phyloP scores from a whole-genome alignment of 2,888 invertebrate genomes.

The Lycophotia porphyrea region DNA sequence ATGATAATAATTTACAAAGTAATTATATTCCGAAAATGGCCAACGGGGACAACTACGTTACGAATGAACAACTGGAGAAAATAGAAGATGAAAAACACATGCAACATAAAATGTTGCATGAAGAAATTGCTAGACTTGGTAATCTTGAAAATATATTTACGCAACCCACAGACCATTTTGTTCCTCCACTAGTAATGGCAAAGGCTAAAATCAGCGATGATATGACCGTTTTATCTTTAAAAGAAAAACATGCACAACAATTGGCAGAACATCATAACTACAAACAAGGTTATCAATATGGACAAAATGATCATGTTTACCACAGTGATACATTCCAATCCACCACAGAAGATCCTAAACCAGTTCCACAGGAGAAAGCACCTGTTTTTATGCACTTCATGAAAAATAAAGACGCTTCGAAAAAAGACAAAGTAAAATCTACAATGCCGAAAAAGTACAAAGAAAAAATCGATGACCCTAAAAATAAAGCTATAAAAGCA shows the following conservation, averaged over 20 bases:
- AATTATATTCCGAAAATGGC: slow-evolving; percentile 81
- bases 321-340: slow-evolving; percentile 57
- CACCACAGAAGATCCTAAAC: slow-evolving; percentile 65
- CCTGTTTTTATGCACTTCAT: slow-evolving; percentile 59
- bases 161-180: slow-evolving; percentile 88
- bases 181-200: slow-evolving; percentile 89
- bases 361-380: slow-evolving; percentile 60
- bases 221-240: slow-evolving; percentile 87
- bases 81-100: slow-evolving; percentile 83
- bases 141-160: slow-evolving; percentile 87
- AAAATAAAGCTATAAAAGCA: slow-evolving; percentile 73
- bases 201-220: slow-evolving; percentile 88
- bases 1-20: slow-evolving; percentile 81
- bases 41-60: slow-evolving; percentile 73
- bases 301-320: slow-evolving; percentile 60
- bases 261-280: slow-evolving; percentile 77
- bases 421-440: slow-evolving; percentile 76
- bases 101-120: slow-evolving; percentile 85
- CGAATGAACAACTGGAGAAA: slow-evolving; percentile 79
- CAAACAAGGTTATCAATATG: slow-evolving; percentile 69
- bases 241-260: slow-evolving; percentile 88
- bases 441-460: slow-evolving; percentile 83
- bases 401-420: slow-evolving; percentile 67
- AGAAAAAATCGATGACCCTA: slow-evolving; percentile 77
- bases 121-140: slow-evolving; percentile 84